These are phyloP conservation scores for Linepithema humile DNA, from an alignment of 1,140 invertebrate species.

Conservation along the genomic window DNA sequence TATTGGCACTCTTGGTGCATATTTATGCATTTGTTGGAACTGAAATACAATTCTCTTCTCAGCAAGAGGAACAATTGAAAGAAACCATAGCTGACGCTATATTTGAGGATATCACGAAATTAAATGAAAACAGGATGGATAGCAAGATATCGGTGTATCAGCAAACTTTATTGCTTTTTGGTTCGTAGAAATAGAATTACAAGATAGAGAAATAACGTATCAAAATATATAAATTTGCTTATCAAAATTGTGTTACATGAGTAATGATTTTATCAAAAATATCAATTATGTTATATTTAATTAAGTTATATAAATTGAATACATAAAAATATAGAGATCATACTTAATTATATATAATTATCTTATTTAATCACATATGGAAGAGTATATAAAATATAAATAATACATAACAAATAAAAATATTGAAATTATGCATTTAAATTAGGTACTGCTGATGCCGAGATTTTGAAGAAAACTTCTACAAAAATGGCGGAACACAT, in stretches of 20 bases:
- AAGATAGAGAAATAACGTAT: background rate
- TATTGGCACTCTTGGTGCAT: slow-evolving; percentile 86
- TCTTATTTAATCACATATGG: background rate
- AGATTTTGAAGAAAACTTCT: slow-evolving; percentile 70
- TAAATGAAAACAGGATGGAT: slow-evolving; percentile 68
- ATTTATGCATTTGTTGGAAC: slow-evolving; percentile 87
- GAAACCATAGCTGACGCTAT: slow-evolving; percentile 85
- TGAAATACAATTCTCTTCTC: slow-evolving; percentile 84
- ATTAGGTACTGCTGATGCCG: slow-evolving; percentile 72
- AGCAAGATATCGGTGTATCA: slow-evolving; percentile 77
- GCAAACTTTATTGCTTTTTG: slow-evolving; percentile 78
- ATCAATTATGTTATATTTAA: background rate
- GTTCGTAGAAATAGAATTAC: slow-evolving; percentile 57
- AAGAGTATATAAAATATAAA: background rate
- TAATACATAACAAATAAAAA: background rate
- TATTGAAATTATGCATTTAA: background rate
- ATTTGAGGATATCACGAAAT: slow-evolving; percentile 85
- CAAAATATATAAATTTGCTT: background rate
- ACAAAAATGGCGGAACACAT: slow-evolving; percentile 74
- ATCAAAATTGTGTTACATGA: background rate
- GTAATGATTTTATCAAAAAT: slow-evolving; percentile 8
- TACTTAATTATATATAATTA: background rate
- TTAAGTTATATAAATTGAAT: background rate
- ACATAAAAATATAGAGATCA: slow-evolving; percentile 12
- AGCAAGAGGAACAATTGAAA: slow-evolving; percentile 85